These are phyloP conservation scores for Scalopus aquaticus DNA, from an alignment of 2,113 vertebrate species.

Conservation along the genomic window DNA sequence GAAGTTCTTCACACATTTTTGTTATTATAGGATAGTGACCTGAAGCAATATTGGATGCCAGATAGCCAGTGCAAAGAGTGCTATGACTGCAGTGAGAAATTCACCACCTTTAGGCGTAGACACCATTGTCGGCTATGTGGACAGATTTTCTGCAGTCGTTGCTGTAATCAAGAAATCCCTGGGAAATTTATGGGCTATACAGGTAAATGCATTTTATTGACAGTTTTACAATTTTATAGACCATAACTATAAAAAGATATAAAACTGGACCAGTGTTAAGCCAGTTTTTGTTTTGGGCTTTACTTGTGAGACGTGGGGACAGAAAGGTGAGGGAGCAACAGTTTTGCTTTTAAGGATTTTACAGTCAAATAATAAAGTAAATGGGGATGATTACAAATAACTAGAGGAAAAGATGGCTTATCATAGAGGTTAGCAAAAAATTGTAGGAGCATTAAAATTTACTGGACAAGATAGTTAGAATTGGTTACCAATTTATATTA, in stretches of 20 bases:
- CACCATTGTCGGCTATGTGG: constrained; percentile 98
- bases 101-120: constrained; percentile 96
- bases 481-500: background rate
- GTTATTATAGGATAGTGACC: constrained; percentile 92
- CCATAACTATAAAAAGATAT: background rate
- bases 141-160: constrained; percentile 99
- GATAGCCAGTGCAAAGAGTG: constrained; percentile 99
- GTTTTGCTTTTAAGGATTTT: constrained; percentile 35
- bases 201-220: constrained; percentile 83
- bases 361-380: background rate
- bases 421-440: background rate
- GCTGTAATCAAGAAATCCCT: constrained; percentile 99
- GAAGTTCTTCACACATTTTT: background rate
- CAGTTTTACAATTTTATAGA: background rate
- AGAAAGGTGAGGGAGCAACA: background rate
- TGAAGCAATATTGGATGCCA: constrained; percentile 99
- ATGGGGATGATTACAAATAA: background rate
- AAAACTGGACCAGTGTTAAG: background rate
- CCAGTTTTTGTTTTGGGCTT: constrained; percentile 29
- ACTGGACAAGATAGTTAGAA: background rate
- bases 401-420: background rate
- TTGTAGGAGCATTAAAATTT: background rate
- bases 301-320: background rate
- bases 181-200: constrained; percentile 99
- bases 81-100: constrained; percentile 98